A percentile compares a stretch with the other conserved stretches of the same genome.
Evolutionary conservation across 2,797 vertebrate genomes (phyloP).

Genomic region (Lepilemur ruficaudatus): DNA sequence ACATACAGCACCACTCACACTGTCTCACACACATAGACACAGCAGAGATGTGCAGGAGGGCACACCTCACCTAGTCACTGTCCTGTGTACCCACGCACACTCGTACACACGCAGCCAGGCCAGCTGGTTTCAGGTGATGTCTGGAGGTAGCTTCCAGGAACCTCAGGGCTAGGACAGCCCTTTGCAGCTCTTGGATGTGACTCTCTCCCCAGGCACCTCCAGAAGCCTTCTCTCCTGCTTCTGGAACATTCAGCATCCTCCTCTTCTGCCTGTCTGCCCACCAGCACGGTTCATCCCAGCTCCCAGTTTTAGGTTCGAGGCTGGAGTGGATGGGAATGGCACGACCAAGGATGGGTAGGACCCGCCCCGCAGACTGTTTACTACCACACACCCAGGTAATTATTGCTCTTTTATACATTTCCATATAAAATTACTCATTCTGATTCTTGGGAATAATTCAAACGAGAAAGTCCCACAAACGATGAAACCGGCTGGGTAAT

Average conservation of each 20-base stretch:
- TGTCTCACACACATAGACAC: not conserved
- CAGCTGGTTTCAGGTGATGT: not conserved
- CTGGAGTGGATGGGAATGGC: not conserved
- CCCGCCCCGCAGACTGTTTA: conserved; percentile 64
- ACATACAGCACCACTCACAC: not conserved
- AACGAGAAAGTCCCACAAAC: conserved; percentile 82
- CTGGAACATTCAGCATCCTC: not conserved
- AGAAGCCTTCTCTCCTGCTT: not conserved
- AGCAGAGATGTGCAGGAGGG: not conserved
- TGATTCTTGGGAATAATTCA: conserved; percentile 80
- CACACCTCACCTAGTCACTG: not conserved
- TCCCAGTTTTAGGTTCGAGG: not conserved
- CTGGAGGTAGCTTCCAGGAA: not conserved
- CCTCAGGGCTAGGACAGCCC: not conserved
- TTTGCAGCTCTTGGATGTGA: not conserved
- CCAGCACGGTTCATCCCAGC: not conserved
- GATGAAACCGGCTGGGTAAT: conserved; percentile 64
- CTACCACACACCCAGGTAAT: conserved; percentile 26
- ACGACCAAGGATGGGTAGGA: not conserved
- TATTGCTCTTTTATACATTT: conserved; percentile 78
- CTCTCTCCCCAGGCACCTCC: not conserved
- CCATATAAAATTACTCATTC: conserved; percentile 77
- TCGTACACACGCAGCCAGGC: not conserved
- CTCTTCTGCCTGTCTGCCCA: not conserved
- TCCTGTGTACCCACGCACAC: not conserved